Evolutionary conservation across 2,888 invertebrate genomes (phyloP).

Genomic region (Tribolium freemani): DNA sequence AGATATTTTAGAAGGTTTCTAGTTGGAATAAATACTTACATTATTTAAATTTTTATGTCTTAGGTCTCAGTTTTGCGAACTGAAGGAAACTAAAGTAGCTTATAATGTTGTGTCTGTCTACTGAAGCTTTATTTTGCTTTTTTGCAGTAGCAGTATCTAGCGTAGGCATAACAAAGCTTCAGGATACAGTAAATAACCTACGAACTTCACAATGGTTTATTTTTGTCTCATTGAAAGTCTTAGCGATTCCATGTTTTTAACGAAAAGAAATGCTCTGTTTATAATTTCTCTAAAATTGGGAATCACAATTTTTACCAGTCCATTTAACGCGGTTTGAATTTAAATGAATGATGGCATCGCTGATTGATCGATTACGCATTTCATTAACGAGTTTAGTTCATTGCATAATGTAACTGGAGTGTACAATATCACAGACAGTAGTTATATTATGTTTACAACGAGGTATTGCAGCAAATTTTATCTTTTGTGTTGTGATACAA

Average conservation of each 20-base stretch:
- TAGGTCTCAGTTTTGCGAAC: not conserved
- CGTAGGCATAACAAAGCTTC: not conserved
- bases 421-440: not conserved
- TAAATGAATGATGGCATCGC: not conserved
- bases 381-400: not conserved
- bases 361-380: not conserved
- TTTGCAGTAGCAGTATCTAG: not conserved
- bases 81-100: not conserved
- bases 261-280: not conserved
- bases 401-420: not conserved
- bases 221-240: not conserved
- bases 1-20: too few species aligned
- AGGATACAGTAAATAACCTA: not conserved
- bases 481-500: not conserved
- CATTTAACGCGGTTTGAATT: not conserved
- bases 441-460: not conserved
- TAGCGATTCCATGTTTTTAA: not conserved
- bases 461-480: not conserved
- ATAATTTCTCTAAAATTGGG: not conserved
- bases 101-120: not conserved
- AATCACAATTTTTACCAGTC: not conserved
- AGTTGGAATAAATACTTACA: too few species aligned
- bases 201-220: not conserved
- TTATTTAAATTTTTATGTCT: not conserved
- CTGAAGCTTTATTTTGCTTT: not conserved